These are phyloP conservation scores for Zaprionus lineosus DNA, from an alignment of 2,888 invertebrate genomes.

Conservation along the genomic window DNA sequence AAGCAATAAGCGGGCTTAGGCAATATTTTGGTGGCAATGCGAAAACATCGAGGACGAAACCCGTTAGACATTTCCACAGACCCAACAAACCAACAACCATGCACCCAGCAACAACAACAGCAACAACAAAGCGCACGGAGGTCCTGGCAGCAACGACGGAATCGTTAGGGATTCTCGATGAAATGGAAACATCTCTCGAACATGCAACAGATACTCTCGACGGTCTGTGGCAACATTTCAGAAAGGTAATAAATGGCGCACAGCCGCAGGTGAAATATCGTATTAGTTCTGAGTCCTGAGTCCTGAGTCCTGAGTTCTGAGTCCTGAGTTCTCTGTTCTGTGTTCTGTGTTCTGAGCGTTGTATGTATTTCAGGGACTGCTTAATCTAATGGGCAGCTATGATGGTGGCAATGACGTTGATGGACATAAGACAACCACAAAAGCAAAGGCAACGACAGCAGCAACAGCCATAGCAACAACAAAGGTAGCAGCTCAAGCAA, in stretches of 20 bases:
- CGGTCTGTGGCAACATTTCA: conserved; percentile 57
- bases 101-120: conserved; percentile 1
- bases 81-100: too few relatives aligned
- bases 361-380: conserved; percentile 37
- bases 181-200: conserved; percentile 51
- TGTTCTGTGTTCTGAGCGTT: too few relatives aligned
- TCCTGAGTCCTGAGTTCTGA: too few relatives aligned
- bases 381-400: conserved; percentile 33
- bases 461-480: too few relatives aligned
- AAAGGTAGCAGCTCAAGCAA: background rate
- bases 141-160: background rate
- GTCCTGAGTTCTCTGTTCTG: too few relatives aligned
- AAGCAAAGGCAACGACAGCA: conserved; percentile 24
- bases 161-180: conserved; percentile 30
- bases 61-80: background rate
- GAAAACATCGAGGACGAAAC: conserved; percentile 2
- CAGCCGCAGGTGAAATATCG: background rate
- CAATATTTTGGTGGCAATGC: conserved; percentile 30
- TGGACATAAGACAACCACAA: background rate
- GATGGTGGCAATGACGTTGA: conserved; percentile 4
- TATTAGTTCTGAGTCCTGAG: too few relatives aligned
- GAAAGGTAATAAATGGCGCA: conserved; percentile 42
- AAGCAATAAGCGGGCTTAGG: conserved; percentile 36
- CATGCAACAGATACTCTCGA: conserved; percentile 49
- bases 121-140: conserved; percentile 14